Conservation (phyloP, 2,888 invertebrate species). For the Eilema sororculum region DNA sequence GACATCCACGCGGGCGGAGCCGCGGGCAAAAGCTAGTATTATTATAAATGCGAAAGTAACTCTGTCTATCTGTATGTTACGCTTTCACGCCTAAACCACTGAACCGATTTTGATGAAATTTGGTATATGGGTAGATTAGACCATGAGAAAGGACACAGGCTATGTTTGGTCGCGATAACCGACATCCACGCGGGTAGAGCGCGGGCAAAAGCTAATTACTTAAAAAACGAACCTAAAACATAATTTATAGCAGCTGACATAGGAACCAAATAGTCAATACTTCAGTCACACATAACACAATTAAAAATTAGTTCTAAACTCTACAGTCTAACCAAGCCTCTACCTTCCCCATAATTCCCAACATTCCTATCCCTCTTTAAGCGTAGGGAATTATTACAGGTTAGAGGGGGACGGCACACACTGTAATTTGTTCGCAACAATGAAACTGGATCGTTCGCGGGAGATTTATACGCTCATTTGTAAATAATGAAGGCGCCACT, state of each 20-base stretch:
- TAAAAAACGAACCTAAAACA: too few species aligned
- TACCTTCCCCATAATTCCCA: conserved; percentile 46
- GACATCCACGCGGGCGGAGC: too few species aligned
- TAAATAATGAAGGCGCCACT: conserved; percentile 85
- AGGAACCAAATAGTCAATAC: background rate
- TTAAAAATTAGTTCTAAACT: background rate
- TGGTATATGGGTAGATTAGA: too few species aligned
- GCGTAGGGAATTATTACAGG: conserved; percentile 4
- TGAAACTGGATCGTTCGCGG: conserved; percentile 69
- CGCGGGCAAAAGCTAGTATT: too few species aligned
- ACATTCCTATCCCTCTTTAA: conserved; percentile 42
- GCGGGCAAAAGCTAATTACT: too few species aligned
- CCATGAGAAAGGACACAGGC: too few species aligned
- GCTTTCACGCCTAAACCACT: too few species aligned
- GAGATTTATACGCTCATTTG: conserved; percentile 84
- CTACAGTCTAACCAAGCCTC: conserved; percentile 31
- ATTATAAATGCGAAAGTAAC: too few species aligned
- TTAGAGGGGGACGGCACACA: conserved; percentile 42
- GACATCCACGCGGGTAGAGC: too few species aligned
- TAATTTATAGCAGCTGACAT: background rate
- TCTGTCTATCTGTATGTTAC: too few species aligned
- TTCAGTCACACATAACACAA: background rate
- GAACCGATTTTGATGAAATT: too few species aligned
- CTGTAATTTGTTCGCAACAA: conserved; percentile 65
- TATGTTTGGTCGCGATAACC: too few species aligned